Conservation (phyloP, 2,797 vertebrate species). For the Argyrosomus regius region DNA sequence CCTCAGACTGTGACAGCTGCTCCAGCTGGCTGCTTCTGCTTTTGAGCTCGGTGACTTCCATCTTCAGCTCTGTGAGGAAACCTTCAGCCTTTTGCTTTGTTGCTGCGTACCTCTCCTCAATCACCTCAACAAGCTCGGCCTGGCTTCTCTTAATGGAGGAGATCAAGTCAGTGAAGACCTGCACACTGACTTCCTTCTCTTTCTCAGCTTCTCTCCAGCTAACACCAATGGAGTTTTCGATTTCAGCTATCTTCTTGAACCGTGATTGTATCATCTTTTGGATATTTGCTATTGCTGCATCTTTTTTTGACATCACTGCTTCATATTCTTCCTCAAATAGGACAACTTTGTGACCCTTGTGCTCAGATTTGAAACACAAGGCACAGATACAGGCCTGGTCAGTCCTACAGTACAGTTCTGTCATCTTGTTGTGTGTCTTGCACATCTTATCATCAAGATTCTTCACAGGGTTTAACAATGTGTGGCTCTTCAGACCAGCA, state of each 20-base stretch:
- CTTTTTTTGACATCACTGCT: constrained; percentile 18
- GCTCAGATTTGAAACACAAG: constrained; percentile 15
- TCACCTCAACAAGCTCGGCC: constrained; percentile 39
- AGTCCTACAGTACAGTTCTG: constrained; percentile 54
- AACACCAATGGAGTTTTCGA: constrained; percentile 1
- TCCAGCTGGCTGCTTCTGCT: constrained; percentile 45
- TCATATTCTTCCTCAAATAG: constrained; percentile 53
- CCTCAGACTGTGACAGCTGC: constrained; percentile 45
- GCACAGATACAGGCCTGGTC: constrained; percentile 45
- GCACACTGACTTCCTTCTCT: constrained; percentile 21
- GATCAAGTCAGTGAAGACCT: constrained; percentile 49
- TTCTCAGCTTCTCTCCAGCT: neutral
- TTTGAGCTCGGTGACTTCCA: constrained; percentile 46
- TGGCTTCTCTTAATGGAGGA: constrained; percentile 29
- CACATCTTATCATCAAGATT: constrained; percentile 50
- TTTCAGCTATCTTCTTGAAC: constrained; percentile 36
- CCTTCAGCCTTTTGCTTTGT: constrained; percentile 34
- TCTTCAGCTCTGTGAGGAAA: constrained; percentile 45
- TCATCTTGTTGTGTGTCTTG: constrained; percentile 42
- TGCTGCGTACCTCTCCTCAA: constrained; percentile 33
- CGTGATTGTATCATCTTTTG: constrained; percentile 6
- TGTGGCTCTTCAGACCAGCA: too few relatives aligned
- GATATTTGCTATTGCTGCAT: neutral
- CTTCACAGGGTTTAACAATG: constrained; percentile 36
- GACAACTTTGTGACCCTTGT: constrained; percentile 49